A percentile compares a stretch with the other conserved stretches of the same genome.
These are phyloP conservation scores for Gallinago jamesoni DNA, from an alignment of 2,113 vertebrate species.

Conservation along the genomic window DNA sequence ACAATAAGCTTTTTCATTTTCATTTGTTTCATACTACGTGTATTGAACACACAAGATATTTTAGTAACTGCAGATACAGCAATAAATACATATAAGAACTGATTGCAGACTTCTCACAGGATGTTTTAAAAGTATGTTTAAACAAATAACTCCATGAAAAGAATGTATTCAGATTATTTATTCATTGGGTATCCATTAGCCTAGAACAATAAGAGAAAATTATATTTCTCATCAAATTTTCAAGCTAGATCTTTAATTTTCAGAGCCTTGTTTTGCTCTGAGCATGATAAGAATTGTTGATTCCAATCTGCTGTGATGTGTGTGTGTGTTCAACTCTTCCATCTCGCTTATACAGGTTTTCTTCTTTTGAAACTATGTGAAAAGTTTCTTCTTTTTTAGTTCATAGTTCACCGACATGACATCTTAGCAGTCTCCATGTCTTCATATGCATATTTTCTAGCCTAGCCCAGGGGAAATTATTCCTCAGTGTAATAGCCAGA, in stretches of 20 bases:
- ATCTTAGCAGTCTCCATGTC: neutral
- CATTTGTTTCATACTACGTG: neutral
- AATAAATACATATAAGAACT: neutral
- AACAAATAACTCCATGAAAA: neutral
- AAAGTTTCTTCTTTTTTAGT: neutral
- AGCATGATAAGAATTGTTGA: neutral
- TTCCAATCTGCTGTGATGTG: neutral
- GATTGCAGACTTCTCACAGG: neutral
- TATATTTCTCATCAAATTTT: neutral
- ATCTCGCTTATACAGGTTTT: neutral
- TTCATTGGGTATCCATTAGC: neutral
- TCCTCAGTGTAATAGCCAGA: neutral
- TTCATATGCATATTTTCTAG: constrained; percentile 17
- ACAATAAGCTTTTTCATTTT: neutral
- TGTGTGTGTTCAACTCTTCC: neutral
- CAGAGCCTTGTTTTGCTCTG: neutral
- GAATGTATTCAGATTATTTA: neutral
- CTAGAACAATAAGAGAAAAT: neutral
- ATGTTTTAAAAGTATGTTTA: neutral
- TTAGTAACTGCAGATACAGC: neutral
- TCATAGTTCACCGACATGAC: neutral
- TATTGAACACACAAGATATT: neutral
- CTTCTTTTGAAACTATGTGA: neutral
- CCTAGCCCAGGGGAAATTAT: constrained; percentile 1
- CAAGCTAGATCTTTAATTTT: neutral